Conservation (phyloP, 1,140 invertebrate genomes). For the Glossosoma conforme region DNA sequence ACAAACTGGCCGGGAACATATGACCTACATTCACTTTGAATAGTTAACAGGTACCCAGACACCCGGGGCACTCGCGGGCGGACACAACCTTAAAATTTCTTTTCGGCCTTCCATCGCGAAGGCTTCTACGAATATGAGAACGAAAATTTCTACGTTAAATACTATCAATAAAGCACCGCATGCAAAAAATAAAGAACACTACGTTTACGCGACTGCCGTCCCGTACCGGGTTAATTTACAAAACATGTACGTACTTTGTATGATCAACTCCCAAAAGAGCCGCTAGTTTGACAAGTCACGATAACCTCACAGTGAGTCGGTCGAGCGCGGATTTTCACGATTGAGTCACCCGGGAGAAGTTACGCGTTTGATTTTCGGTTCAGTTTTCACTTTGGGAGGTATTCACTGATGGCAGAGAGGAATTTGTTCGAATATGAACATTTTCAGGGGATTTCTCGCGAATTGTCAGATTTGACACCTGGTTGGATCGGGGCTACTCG, state of each 20-base stretch:
- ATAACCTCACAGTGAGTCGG: constrained; percentile 29
- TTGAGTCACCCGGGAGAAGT: not conserved
- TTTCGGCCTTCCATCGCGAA: not conserved
- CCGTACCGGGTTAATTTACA: not conserved
- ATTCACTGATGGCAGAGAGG: not conserved
- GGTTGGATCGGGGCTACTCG: constrained; percentile 15
- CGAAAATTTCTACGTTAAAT: not conserved
- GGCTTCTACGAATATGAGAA: not conserved
- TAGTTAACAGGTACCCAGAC: constrained; percentile 9
- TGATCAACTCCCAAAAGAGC: constrained; percentile 3
- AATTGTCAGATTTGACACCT: constrained; percentile 33
- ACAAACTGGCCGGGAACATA: not conserved
- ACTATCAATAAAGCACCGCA: not conserved
- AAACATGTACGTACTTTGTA: constrained; percentile 9
- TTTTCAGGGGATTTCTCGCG: constrained; percentile 20
- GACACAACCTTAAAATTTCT: constrained; percentile 1
- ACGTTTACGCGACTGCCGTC: not conserved
- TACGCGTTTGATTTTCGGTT: not conserved
- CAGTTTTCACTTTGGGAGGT: too few species aligned
- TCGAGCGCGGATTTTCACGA: too few species aligned
- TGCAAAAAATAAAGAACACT: too few species aligned
- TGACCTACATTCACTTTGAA: constrained; percentile 8
- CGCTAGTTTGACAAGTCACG: constrained; percentile 23
- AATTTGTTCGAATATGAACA: constrained; percentile 4
- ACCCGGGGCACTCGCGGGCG: not conserved